phyloP scores from a whole-genome alignment of 1,140 invertebrate species.

The Platyura marginata region DNA sequence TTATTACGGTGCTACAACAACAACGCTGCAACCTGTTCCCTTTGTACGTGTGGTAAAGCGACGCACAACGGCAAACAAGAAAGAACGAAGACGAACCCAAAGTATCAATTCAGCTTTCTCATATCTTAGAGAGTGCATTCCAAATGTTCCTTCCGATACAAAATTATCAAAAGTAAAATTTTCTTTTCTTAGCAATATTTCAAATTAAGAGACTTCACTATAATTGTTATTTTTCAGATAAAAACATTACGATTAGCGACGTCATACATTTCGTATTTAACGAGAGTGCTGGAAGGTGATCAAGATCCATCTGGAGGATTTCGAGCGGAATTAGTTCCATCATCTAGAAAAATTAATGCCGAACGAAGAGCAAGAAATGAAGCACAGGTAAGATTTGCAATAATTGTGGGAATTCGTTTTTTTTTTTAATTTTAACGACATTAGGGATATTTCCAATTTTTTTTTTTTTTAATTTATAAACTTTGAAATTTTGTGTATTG shows the following conservation, averaged over 20 bases:
- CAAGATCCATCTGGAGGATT: conserved; percentile 4
- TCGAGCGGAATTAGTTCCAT: conserved; percentile 5
- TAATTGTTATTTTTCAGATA: conserved; percentile 32
- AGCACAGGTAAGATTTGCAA: neutral
- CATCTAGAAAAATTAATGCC: conserved; percentile 4
- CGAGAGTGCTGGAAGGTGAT: conserved; percentile 52
- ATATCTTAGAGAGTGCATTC: conserved; percentile 80
- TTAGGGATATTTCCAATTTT: too few species aligned
- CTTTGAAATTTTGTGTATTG: too few species aligned
- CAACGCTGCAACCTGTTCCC: conserved; percentile 12
- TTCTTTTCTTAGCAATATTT: neutral
- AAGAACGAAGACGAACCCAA: conserved; percentile 77
- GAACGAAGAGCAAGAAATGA: conserved; percentile 1
- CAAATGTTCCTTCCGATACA: conserved; percentile 87
- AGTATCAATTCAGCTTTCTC: conserved; percentile 92
- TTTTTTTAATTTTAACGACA: too few species aligned
- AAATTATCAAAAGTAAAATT: conserved; percentile 70
- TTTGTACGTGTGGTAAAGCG: conserved; percentile 46
- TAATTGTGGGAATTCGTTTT: too few species aligned
- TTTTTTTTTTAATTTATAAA: too few species aligned
- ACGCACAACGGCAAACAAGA: conserved; percentile 76
- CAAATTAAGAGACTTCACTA: neutral
- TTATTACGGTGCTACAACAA: conserved; percentile 5
- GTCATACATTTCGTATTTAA: conserved; percentile 75
- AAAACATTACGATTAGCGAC: conserved; percentile 75